Conservation (phyloP, 1,140 invertebrate species). For the Globodera ellingtonae region DNA sequence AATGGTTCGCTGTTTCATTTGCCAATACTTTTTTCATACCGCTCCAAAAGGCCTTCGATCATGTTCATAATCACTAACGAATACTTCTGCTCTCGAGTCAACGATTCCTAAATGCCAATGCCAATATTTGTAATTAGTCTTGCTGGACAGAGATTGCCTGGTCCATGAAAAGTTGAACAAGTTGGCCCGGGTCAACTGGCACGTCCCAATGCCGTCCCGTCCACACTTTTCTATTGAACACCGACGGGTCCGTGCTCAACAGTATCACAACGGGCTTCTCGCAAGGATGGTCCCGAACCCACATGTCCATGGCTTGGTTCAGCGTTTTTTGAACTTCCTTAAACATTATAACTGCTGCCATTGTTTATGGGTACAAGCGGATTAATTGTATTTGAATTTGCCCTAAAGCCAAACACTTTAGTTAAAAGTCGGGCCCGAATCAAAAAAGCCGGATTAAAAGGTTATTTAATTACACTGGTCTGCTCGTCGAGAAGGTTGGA, state of each 20-base stretch:
- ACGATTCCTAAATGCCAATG: not conserved
- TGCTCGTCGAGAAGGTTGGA: conserved; percentile 14
- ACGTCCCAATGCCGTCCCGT: conserved; percentile 19
- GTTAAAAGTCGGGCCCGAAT: too few species aligned
- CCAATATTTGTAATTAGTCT: not conserved
- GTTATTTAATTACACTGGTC: not conserved
- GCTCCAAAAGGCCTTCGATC: conserved; percentile 22
- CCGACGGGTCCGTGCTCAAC: conserved; percentile 14
- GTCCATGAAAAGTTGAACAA: conserved; percentile 28
- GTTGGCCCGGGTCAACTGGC: conserved; percentile 1
- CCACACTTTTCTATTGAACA: conserved; percentile 21
- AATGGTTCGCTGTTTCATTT: not conserved
- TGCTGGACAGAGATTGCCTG: not conserved
- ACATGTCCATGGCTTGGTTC: conserved; percentile 14
- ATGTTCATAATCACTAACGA: conserved; percentile 25
- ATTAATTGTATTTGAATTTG: too few species aligned
- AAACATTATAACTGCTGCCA: not conserved
- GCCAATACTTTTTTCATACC: conserved; percentile 7
- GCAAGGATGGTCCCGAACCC: conserved; percentile 17
- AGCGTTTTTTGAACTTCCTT: conserved; percentile 23
- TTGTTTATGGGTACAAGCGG: too few species aligned
- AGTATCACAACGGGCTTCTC: conserved; percentile 23
- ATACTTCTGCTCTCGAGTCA: conserved; percentile 4
- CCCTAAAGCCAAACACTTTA: too few species aligned
- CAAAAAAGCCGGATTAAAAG: not conserved